Conservation (phyloP, 2,113 vertebrate genomes). For the Melanocharis versteri region DNA sequence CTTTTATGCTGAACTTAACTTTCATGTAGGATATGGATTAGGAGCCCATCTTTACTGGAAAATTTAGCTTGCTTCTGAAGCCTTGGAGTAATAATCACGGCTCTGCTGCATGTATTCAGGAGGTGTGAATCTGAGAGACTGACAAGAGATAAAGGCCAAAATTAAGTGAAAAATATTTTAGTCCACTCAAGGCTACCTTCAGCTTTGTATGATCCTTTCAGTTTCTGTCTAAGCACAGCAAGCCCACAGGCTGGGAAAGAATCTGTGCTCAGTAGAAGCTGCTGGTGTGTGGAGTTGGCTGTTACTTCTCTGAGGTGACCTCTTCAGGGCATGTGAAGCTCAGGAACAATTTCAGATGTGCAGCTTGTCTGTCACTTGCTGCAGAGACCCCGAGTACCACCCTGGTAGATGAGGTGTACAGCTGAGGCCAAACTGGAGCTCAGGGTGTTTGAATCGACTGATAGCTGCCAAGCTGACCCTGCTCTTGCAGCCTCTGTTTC, state of each 20-base stretch:
- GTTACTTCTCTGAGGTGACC: background rate
- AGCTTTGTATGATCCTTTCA: background rate
- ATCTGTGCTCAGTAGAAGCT: background rate
- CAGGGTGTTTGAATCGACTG: background rate
- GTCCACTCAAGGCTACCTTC: background rate
- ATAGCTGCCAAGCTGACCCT: background rate
- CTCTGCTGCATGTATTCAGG: background rate
- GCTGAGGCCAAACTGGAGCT: background rate
- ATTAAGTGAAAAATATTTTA: background rate
- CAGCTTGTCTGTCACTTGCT: background rate
- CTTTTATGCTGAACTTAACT: background rate
- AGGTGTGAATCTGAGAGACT: background rate
- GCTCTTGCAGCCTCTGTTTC: background rate
- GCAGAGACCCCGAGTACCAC: fast-evolving
- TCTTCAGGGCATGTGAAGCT: background rate
- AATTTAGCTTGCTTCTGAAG: background rate
- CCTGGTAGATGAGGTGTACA: background rate
- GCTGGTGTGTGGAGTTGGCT: background rate
- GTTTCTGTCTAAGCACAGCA: background rate
- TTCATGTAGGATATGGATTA: background rate
- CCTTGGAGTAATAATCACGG: background rate
- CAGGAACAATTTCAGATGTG: background rate
- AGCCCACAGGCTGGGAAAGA: background rate
- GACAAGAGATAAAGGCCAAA: background rate
- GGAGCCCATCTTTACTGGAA: background rate